Evolutionary conservation across 2,888 invertebrate genomes (phyloP), one percentile per base, ranked within the genome.

Genomic region (Spodoptera littoralis): DNA sequence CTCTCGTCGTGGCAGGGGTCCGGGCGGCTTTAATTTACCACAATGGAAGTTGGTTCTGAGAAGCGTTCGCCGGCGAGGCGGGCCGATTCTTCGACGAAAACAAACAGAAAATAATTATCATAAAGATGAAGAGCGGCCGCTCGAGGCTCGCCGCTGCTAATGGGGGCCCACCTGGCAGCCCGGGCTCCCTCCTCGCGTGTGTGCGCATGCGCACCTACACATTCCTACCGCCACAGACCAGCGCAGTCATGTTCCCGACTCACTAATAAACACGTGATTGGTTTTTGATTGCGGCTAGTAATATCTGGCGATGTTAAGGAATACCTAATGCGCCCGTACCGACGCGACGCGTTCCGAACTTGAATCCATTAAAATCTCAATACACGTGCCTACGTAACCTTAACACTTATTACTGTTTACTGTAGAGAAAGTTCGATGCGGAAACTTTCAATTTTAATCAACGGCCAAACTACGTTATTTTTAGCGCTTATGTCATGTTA

Each of bases 81-180:
- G 92, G 90, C 89, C 92, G 93, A 93, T 92, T 92, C 92, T 90
- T 91, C 90, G 92, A 91, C 93, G 93, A 94, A 94, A 94, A 94
- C 94, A 94, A 94, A 94, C 94, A 94, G 92, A 93, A 94, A 94
- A 94, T 94, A 94, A 94, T 94, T 94, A 94, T 93, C 94, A 94
- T 94, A 94, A 94, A 94, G 94, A 94, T 94, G 94, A 94, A 94
- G 93, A 93, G 93, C 91, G 92, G 90, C 94, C 94, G 94, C 93
- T 90, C 90, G 89, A 87, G 89, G 88, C 91, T 87, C 88, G 88
- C 85, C 88, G 89, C 92, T 92, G 92, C 92, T 93, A 93, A 93
- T 93, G 93, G 92, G 90, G 84, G 92, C 89, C 93, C 93, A 92
- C 93, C 93, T 93, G 93, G 94, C 92, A 88, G 91, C 87, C 71